phyloP scores from a whole-genome alignment of 2,888 invertebrate species.

The Phalera bucephala region DNA sequence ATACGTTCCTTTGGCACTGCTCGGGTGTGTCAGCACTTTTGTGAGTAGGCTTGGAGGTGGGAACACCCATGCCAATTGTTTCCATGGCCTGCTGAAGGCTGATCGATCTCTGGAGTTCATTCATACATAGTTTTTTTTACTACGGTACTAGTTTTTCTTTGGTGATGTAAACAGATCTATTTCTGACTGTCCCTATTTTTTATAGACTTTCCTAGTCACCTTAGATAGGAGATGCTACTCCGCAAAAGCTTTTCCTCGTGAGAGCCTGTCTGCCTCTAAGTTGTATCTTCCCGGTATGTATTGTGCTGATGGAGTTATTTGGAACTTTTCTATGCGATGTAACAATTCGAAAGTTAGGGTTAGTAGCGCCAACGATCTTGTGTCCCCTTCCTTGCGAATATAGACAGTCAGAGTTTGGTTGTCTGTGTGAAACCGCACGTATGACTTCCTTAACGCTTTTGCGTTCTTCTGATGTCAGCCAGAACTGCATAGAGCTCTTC shows the following conservation, averaged over 20 bases:
- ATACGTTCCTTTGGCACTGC: no score
- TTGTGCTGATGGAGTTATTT: background rate
- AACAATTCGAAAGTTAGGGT: no score
- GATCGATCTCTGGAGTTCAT: constrained; percentile 2
- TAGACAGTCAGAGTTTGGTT: background rate
- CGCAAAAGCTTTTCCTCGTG: background rate
- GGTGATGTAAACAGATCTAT: no score
- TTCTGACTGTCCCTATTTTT: constrained; percentile 1
- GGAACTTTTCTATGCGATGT: background rate
- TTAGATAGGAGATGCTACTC: background rate
- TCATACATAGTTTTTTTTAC: background rate
- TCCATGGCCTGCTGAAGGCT: constrained; percentile 2
- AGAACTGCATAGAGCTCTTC: no score
- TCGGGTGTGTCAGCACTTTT: no score
- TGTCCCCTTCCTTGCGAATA: background rate
- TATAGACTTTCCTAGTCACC: background rate
- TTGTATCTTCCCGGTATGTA: constrained; percentile 1
- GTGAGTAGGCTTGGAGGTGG: background rate
- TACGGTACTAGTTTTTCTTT: background rate
- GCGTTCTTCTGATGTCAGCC: no score
- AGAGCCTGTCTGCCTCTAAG: background rate
- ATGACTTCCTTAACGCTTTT: no score
- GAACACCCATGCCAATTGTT: background rate
- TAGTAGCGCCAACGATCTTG: no score
- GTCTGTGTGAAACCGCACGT: no score